A percentile compares a stretch with the other conserved stretches of the same genome.
phyloP scores from a whole-genome alignment of 2,113 vertebrate species.

The Crotalus helleri region DNA sequence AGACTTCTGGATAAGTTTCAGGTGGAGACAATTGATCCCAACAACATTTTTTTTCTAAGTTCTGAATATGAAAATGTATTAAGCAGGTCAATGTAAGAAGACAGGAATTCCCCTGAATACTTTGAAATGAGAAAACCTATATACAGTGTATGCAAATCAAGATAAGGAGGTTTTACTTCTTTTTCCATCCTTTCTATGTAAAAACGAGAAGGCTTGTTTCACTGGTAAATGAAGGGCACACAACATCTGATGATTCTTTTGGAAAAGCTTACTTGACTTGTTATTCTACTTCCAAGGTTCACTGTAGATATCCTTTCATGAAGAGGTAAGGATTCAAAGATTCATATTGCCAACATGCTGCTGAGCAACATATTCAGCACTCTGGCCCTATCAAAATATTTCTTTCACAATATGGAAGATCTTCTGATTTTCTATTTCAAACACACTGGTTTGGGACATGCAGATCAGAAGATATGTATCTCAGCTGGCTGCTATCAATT shows the following conservation, averaged over 20 bases:
- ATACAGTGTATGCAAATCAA: background rate
- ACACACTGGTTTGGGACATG: background rate
- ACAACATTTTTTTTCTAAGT: background rate
- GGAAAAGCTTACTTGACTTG: background rate
- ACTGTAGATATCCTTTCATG: background rate
- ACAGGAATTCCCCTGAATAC: background rate
- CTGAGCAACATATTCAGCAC: background rate
- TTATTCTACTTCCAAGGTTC: background rate
- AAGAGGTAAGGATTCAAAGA: background rate
- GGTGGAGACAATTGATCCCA: background rate
- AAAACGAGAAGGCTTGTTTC: background rate
- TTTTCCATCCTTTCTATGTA: background rate
- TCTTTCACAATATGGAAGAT: background rate
- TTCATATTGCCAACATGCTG: background rate
- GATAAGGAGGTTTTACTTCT: background rate
- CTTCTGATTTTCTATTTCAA: background rate
- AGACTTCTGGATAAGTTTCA: background rate
- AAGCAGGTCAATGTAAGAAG: background rate
- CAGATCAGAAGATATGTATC: background rate
- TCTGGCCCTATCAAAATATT: background rate
- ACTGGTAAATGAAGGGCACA: background rate
- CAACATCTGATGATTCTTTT: background rate
- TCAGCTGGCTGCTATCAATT: background rate
- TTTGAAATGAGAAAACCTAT: background rate
- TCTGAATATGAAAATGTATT: background rate